Evolutionary conservation across 2,888 invertebrate species (phyloP).

Genomic region (Dicycla oo): DNA sequence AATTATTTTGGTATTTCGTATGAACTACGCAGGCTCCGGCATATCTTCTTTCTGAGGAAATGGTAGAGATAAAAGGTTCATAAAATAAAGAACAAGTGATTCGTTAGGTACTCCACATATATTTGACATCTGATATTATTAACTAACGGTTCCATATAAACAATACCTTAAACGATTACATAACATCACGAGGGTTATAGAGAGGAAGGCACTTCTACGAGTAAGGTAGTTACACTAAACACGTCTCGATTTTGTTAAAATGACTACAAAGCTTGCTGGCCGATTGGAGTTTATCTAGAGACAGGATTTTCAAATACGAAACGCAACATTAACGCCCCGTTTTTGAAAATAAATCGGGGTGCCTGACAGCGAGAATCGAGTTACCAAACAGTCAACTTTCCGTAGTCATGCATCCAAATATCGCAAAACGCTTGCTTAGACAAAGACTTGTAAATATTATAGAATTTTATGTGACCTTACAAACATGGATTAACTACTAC

Average conservation of each 20-base stretch:
- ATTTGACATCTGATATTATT: conserved; percentile 68
- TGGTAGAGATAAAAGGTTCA: background rate
- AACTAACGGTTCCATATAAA: conserved; percentile 68
- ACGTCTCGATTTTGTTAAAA: background rate
- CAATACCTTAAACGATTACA: conserved; percentile 67
- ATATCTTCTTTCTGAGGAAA: no score
- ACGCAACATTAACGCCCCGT: background rate
- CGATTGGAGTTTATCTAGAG: conserved; percentile 1
- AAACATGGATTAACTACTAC: conserved; percentile 4
- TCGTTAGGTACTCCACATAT: conserved; percentile 72
- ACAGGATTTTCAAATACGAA: background rate
- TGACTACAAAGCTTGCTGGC: conserved; percentile 2
- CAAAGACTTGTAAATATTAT: background rate
- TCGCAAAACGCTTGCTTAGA: background rate
- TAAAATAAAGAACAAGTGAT: conserved; percentile 32
- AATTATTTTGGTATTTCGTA: no score
- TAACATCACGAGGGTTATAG: conserved; percentile 65
- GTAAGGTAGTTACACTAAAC: conserved; percentile 48
- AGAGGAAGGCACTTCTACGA: conserved; percentile 81
- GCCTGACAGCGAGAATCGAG: no score
- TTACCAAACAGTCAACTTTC: background rate
- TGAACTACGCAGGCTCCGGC: no score
- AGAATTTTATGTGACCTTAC: background rate
- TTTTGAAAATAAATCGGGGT: background rate
- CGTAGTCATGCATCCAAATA: background rate